Evolutionary conservation across 2,797 vertebrate species (phyloP), one percentile per base, ranked within the genome.

Genomic region (Clamator glandarius): DNA sequence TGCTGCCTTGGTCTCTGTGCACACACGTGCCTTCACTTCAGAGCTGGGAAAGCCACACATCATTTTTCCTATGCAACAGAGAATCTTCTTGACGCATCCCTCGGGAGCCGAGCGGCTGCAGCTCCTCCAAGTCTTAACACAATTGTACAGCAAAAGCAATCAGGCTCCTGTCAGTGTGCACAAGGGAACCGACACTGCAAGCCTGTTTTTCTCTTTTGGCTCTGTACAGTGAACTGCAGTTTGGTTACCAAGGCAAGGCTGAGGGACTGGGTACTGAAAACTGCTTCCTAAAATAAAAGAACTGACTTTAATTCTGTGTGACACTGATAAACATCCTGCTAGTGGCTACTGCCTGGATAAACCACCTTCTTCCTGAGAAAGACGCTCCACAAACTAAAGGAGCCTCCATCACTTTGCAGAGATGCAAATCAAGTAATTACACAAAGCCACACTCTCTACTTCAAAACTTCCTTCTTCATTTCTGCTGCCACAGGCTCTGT

Each of bases 101-200:
- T 72, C 0, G 61, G 90, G 95, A 96, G 35, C 4, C 1, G 0
- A 6, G 64, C 3, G n/a, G 88, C 88, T 80, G 92, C 95, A 39
- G 79, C 93, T 93, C 74, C 79, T 92, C 96, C 90, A 86, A 90
- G 83, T 95, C 78, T 64, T 61, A 92, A 82, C 96, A 89, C 87
- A 81, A 24, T 74, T 92, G 94, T 83, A 94, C 92, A 94, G 89
- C 86, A 92, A 70, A 90, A 95, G 92, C 80, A 97, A 89, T 91
- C 87, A 96, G 84, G 62, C 87, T 84, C 85, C 79, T 84, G 95
- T 88, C 97, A 96, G 80, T 1, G 16, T 69, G 91, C 63, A 23
- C 92, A 66, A 91, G 67, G 91, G 88, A 94, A 52, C 82, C 95
- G 96, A 92, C 96, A 90, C 74, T 58, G 93, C 90, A 68, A 93